Evolutionary conservation across 2,797 vertebrate genomes (phyloP).

Genomic region (Lepus townsendii): DNA sequence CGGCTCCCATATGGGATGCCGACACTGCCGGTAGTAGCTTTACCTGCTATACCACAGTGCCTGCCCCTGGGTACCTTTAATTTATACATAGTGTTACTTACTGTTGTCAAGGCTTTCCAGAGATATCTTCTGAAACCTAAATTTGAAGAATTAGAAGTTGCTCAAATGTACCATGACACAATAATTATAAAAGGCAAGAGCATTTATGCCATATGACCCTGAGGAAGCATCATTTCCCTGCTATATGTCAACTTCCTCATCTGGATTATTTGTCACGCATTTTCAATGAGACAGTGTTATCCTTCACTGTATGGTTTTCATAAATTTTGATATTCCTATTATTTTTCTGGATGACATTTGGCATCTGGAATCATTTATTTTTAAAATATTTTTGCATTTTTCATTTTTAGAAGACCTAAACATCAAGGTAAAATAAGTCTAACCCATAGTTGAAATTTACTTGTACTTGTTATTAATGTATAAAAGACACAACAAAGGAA

Average conservation of each 20-base stretch:
- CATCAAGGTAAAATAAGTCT: not conserved
- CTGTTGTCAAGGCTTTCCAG: not conserved
- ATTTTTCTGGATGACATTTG: constrained; percentile 14
- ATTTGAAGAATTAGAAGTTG: constrained; percentile 18
- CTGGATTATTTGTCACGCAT: constrained; percentile 4
- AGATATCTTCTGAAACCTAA: not conserved
- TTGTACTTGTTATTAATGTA: not conserved
- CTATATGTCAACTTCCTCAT: not conserved
- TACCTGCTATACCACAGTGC: too few relatives aligned
- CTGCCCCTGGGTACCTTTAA: fast-evolving
- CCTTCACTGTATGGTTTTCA: not conserved
- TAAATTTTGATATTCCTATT: constrained; percentile 27
- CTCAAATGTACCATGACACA: not conserved
- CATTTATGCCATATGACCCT: not conserved
- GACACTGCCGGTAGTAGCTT: too few relatives aligned
- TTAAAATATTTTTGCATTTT: constrained; percentile 36
- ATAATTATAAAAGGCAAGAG: constrained; percentile 5
- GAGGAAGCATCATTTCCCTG: not conserved
- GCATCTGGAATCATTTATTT: not conserved
- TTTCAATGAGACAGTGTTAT: constrained; percentile 35
- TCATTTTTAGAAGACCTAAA: constrained; percentile 18
- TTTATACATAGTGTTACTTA: not conserved
- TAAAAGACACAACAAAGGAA: constrained; percentile 48
- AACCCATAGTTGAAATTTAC: constrained; percentile 10
- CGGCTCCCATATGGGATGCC: too few relatives aligned